Evolutionary conservation across 1,140 invertebrate genomes (phyloP).

Genomic region (Drosophila malerkotliana): DNA sequence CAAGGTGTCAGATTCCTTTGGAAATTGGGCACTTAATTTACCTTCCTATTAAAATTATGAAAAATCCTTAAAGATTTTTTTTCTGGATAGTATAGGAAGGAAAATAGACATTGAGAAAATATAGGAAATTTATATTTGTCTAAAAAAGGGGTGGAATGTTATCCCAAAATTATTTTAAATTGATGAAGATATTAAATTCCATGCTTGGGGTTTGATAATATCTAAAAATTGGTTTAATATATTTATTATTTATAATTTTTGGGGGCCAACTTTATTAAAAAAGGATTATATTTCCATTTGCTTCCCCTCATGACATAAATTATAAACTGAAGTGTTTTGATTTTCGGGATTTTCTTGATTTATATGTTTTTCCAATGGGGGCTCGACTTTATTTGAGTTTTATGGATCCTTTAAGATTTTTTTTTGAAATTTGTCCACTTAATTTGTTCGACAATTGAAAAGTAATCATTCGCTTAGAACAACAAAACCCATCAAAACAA

Average conservation of each 20-base stretch:
- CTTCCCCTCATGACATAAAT: conserved; percentile 14
- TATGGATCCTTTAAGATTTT: conserved; percentile 55
- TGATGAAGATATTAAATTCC: conserved; percentile 1
- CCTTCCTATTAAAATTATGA: conserved; percentile 65
- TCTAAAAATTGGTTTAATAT: neutral
- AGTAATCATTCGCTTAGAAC: conserved; percentile 17
- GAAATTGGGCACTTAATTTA: conserved; percentile 78
- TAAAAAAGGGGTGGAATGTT: neutral
- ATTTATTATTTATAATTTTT: neutral
- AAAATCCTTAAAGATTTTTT: conserved; percentile 59
- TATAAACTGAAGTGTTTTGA: conserved; percentile 41
- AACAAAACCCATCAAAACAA: conserved; percentile 26
- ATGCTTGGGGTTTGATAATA: neutral
- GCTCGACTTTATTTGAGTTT: conserved; percentile 46
- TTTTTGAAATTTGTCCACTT: conserved; percentile 66
- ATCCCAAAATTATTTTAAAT: conserved; percentile 4
- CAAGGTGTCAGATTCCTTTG: conserved; percentile 64
- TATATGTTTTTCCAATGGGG: conserved; percentile 42
- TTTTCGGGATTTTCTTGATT: conserved; percentile 48
- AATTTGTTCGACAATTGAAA: conserved; percentile 51
- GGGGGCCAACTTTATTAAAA: conserved; percentile 46
- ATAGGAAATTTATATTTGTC: neutral
- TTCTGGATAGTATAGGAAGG: neutral
- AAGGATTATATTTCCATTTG: conserved; percentile 63
- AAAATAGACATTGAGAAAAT: neutral